Evolutionary conservation across 2,113 vertebrate species (phyloP).

Genomic region (Chitala chitala): DNA sequence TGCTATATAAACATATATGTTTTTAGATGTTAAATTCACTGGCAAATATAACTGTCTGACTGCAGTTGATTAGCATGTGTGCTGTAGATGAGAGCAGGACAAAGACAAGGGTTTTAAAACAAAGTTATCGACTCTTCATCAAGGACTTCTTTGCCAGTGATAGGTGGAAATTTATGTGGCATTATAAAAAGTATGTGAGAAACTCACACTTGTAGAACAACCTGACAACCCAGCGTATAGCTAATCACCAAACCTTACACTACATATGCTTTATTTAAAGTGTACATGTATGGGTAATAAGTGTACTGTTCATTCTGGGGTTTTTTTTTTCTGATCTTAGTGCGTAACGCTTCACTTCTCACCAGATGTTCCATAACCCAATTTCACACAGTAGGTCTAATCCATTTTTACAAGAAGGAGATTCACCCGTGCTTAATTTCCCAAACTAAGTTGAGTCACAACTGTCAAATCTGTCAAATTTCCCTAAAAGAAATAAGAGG

Average conservation of each 20-base stretch:
- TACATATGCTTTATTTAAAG: constrained; percentile 1
- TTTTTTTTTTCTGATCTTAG: too few relatives aligned
- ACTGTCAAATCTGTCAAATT: too few relatives aligned
- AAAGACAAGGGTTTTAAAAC: not conserved
- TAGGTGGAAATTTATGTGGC: constrained; percentile 20
- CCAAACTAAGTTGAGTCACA: too few relatives aligned
- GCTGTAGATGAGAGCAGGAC: not conserved
- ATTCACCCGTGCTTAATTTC: too few relatives aligned
- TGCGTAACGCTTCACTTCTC: too few relatives aligned
- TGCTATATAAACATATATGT: too few relatives aligned
- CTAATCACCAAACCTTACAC: not conserved
- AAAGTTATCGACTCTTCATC: constrained; percentile 15
- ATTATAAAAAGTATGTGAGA: constrained; percentile 16
- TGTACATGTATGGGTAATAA: not conserved
- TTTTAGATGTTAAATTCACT: constrained; percentile 37
- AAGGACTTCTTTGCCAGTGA: constrained; percentile 57
- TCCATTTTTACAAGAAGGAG: too few relatives aligned
- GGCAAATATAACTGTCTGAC: not conserved
- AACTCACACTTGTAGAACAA: not conserved
- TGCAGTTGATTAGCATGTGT: not conserved
- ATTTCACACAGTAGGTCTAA: too few relatives aligned
- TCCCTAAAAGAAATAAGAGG: too few relatives aligned
- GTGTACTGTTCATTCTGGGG: too few relatives aligned
- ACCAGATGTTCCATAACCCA: too few relatives aligned
- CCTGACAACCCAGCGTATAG: not conserved